Evolutionary conservation across 2,113 vertebrate species (phyloP), one percentile per base, ranked within the genome.

Genomic region (Siniperca chuatsi): DNA sequence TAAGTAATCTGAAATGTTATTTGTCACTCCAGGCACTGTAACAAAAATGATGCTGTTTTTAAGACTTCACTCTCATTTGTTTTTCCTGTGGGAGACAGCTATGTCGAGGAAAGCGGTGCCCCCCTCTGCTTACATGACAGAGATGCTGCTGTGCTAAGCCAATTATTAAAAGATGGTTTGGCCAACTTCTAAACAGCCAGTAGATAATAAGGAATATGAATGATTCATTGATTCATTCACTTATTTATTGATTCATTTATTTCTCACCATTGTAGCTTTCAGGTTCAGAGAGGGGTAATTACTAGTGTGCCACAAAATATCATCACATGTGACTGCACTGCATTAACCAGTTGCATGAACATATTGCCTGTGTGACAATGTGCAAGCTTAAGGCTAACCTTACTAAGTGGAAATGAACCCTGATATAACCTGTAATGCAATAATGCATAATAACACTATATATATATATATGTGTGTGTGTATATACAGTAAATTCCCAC

Each of bases 1-100:
- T 95, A 96, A 95, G 75, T 96, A 90, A 95, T 95, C 88, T 20
- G 86, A 96, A 97, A 96, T 96, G 91, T 87, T 94, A 89, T 88
- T 37, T 89, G 69, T 95, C 87, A 96, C 96, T 92, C 62, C 60
- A 13, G 94, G 92, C 89, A 79, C 68, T 90, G 86, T 90, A 73
- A 66, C 86, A 95, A 83, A 90, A 35, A 6, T 40, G 62, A 66
- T 83, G 89, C 90, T 90, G 80, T 93, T 95, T 96, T 94, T 92
- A 94, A 85, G 94, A 75, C 75, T 90, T 88, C 83, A 80, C 37
- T 85, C 87, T 90, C 88, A 93, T 95, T 94, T 93, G 75, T 55
- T 33, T 83, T 74, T 69, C n/a, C 93, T 50, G 18, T 70, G 71
- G 86, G 92, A 95, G 91, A 89, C 83, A 46, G 82, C 90, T 62